Evolutionary conservation across 2,888 invertebrate genomes (phyloP).

Genomic region (Noctua pronuba): DNA sequence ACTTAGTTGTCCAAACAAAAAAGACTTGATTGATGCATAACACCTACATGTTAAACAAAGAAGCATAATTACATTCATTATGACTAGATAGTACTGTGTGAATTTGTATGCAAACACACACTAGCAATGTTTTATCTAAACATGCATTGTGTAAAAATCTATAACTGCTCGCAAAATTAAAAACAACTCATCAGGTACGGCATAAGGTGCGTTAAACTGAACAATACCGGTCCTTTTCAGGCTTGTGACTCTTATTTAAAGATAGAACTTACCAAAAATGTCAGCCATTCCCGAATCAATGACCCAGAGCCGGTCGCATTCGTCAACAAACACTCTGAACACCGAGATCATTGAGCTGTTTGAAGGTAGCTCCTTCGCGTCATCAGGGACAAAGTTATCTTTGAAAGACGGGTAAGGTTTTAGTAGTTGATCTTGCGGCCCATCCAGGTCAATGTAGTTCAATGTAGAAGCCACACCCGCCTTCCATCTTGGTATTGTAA

Average conservation of each 20-base stretch:
- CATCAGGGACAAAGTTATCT: conserved; percentile 93
- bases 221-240: conserved; percentile 7
- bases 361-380: conserved; percentile 84
- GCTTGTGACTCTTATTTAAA: conserved; percentile 1
- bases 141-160: conserved; percentile 11
- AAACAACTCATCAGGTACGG: conserved; percentile 6
- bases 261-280: conserved; percentile 90
- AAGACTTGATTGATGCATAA: conserved; percentile 25
- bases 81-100: conserved; percentile 3
- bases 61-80: neutral
- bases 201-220: neutral
- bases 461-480: conserved; percentile 93
- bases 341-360: conserved; percentile 93
- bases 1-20: conserved; percentile 21
- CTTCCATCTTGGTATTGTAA: conserved; percentile 93
- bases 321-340: conserved; percentile 93
- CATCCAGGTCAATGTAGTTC: conserved; percentile 92
- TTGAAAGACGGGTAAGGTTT: conserved; percentile 94
- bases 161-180: neutral
- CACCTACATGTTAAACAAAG: conserved; percentile 6
- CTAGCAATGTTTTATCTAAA: neutral
- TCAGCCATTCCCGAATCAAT: conserved; percentile 95
- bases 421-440: conserved; percentile 92
- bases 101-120: conserved; percentile 10
- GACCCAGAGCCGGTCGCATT: conserved; percentile 95